Evolutionary conservation across 1,140 invertebrate species (phyloP), one percentile per base, ranked within the genome.

Genomic region (Sipha flava): DNA sequence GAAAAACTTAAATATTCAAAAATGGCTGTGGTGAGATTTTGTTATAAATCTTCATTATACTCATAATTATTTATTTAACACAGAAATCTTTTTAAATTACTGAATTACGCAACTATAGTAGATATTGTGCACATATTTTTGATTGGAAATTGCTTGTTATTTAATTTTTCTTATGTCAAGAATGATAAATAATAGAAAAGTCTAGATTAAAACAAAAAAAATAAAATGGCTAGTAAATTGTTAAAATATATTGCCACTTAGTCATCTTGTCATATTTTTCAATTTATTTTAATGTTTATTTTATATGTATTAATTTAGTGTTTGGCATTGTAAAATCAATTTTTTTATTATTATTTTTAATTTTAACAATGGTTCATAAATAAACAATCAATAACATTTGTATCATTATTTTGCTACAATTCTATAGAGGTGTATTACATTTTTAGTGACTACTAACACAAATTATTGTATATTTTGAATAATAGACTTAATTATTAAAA

Each of bases 11-110:
- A 59, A 40, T 40, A 43, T 40, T 59, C 49, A 59, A 59, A 54
- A 54, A 43, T 43, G 52, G 54, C 52, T 77, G 54, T 77, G 37
- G 37, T 77, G 73, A 29, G 66, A 29, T 77, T 77, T 77, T 77
- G n/a, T 23, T 40, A 57, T 66, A 57, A 77, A 59, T 77, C 52
- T 57, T 77, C 72, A 77, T 77, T 59, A 77, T 59, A 77, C 34
- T 77, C 73, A 77, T 57, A 77, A 59, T 26, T 37, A 21, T 77
- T 77, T 40, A 59, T 77, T 77, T 40, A 59, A 59, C n/a, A 66
- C 52, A 45, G n/a, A n/a, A n/a, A n/a, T 68, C 2, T 47, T 29
- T 68, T 26, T 18, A 47, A 47, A 23, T 43, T 66, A 16, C 21
- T 66, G 64, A 40, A 64, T 64, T 21, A 18, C 16, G 21, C 59